Percentiles rank a stretch among this genome's conserved stretches.
These are phyloP conservation scores for Emydura subglobosa DNA, from an alignment of 2,113 vertebrate species.

Conservation along the genomic window DNA sequence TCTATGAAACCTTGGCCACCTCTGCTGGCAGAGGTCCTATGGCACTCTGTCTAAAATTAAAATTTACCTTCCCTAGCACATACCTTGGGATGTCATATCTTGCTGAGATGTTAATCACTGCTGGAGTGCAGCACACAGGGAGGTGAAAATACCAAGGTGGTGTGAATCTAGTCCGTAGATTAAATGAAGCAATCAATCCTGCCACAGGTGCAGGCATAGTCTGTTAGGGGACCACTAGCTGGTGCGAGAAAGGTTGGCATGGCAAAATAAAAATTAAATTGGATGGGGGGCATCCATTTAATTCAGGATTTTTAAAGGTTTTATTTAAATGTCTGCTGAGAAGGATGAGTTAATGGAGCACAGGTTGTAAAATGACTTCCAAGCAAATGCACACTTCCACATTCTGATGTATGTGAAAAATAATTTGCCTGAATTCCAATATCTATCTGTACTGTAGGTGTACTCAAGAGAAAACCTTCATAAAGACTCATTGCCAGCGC, in stretches of 20 bases:
- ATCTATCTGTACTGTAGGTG: neutral
- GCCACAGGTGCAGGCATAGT: neutral
- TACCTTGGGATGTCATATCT: neutral
- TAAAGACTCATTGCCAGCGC: neutral
- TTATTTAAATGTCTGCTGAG: neutral
- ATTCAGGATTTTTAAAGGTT: neutral
- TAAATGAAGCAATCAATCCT: neutral
- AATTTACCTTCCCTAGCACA: neutral
- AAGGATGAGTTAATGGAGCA: neutral
- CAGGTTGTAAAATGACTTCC: neutral
- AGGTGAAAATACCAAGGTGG: neutral
- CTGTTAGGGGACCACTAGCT: neutral
- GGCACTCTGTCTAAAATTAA: conserved; percentile 23
- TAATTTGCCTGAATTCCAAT: neutral
- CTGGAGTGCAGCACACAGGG: neutral
- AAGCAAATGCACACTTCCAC: neutral
- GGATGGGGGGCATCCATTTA: neutral
- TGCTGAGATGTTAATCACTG: conserved; percentile 9
- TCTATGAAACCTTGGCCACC: neutral
- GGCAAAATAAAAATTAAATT: neutral
- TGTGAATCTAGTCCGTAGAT: neutral
- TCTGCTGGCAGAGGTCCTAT: neutral
- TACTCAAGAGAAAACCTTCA: neutral
- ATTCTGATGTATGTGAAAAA: neutral
- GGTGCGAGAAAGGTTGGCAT: neutral